Conservation (phyloP, 2,888 invertebrate species). For the Drosophila falleni region DNA sequence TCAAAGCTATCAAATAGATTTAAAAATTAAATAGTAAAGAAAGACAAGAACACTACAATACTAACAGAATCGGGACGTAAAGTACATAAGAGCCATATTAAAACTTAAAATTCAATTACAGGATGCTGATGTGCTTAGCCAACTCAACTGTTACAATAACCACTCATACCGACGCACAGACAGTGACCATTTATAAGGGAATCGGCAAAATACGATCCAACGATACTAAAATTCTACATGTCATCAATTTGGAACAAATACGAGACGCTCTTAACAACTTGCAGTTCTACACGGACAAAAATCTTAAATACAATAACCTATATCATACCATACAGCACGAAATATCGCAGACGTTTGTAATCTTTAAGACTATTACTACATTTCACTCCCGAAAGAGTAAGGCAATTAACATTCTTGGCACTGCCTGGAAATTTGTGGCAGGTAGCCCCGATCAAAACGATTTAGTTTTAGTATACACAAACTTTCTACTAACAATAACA, state of each 20-base stretch:
- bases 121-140: conserved; percentile 4
- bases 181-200: conserved; percentile 5
- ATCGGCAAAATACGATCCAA: conserved; percentile 9
- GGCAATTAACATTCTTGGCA: conserved; percentile 3
- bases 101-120: conserved; percentile 8
- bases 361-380: conserved; percentile 1
- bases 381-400: background rate
- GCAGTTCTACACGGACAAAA: background rate
- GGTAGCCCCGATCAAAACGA: conserved; percentile 6
- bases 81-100: conserved; percentile 8
- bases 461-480: conserved; percentile 3
- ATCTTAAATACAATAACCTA: conserved; percentile 9
- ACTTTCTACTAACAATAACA: conserved; percentile 6
- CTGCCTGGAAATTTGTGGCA: conserved; percentile 6
- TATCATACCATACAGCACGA: conserved; percentile 4
- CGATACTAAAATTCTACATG: conserved; percentile 1
- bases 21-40: conserved; percentile 9
- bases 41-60: background rate
- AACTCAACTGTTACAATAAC: background rate
- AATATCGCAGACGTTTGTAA: background rate
- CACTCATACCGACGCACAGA: conserved; percentile 16
- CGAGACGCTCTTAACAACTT: conserved; percentile 1
- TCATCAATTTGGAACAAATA: conserved; percentile 7
- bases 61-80: background rate
- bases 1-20: background rate